phyloP scores from a whole-genome alignment of 35 echinoderm and acorn worm genomes.

The Heliocidaris erythrogramma region DNA sequence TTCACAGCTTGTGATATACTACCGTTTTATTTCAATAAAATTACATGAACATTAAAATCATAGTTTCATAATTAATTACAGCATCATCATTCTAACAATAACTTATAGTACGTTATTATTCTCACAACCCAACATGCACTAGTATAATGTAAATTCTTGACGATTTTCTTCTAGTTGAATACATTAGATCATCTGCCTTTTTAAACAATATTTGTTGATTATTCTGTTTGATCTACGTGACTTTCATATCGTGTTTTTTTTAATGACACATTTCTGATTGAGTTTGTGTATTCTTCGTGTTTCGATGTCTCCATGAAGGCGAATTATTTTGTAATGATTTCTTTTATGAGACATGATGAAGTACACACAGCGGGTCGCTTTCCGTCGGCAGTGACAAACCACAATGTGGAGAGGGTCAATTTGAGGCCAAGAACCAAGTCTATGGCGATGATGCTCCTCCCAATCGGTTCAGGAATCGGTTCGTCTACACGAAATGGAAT shows the following conservation, averaged over 20 bases:
- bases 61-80: too few species aligned
- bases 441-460: neutral
- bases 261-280: constrained; percentile 4
- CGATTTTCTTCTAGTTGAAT: too few species aligned
- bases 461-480: neutral
- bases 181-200: too few species aligned
- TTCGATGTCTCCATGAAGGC: neutral
- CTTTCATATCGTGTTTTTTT: neutral
- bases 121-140: too few species aligned
- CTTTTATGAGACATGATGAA: neutral
- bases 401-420: neutral
- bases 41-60: too few species aligned
- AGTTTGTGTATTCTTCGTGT: neutral
- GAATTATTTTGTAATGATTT: neutral
- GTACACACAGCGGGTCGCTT: neutral
- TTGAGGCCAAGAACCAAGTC: neutral
- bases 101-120: too few species aligned
- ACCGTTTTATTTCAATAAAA: too few species aligned
- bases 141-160: too few species aligned
- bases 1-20: too few species aligned
- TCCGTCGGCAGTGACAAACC: neutral
- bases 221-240: too few species aligned
- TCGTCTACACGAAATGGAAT: neutral
- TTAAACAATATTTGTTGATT: too few species aligned
- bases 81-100: too few species aligned